Conservation (phyloP, 2,113 vertebrate genomes). For the Tringa solitaria region DNA sequence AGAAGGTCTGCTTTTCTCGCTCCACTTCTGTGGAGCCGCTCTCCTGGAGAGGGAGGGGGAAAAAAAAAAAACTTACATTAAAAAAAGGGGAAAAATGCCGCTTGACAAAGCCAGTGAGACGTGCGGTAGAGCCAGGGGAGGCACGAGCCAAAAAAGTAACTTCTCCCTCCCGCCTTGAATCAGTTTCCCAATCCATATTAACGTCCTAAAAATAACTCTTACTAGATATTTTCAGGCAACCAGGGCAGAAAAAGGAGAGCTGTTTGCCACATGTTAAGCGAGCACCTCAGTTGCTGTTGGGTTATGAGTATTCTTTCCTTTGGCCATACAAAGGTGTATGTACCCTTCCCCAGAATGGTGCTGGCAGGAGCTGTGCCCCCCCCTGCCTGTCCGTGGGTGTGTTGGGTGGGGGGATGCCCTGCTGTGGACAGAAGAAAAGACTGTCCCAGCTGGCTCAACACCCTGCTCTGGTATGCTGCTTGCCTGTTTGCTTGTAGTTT, state of each 20-base stretch:
- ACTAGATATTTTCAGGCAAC: not conserved
- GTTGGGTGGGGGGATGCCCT: not conserved
- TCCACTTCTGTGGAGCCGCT: not conserved
- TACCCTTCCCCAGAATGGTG: fast-evolving
- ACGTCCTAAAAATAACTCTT: conserved; percentile 49
- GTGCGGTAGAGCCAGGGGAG: not conserved
- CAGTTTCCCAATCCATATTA: not conserved
- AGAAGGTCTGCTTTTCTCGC: conserved; percentile 5
- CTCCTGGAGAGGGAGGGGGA: not conserved
- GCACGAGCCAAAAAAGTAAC: not conserved
- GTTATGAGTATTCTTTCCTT: not conserved
- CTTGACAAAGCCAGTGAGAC: not conserved
- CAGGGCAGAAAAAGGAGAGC: not conserved
- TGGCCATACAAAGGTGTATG: fast-evolving
- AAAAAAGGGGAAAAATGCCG: not conserved
- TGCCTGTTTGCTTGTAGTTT: not conserved
- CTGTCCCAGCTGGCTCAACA: not conserved
- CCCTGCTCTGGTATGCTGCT: not conserved
- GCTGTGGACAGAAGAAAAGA: not conserved
- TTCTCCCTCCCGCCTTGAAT: not conserved
- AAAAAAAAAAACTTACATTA: not conserved
- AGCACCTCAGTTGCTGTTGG: fast-evolving
- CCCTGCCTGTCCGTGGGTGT: not conserved
- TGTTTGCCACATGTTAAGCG: not conserved
- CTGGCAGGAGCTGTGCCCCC: fast-evolving